Evolutionary conservation across 2,888 invertebrate genomes (phyloP), one percentile per base, ranked within the genome.

Genomic region (Dynastes tityus): DNA sequence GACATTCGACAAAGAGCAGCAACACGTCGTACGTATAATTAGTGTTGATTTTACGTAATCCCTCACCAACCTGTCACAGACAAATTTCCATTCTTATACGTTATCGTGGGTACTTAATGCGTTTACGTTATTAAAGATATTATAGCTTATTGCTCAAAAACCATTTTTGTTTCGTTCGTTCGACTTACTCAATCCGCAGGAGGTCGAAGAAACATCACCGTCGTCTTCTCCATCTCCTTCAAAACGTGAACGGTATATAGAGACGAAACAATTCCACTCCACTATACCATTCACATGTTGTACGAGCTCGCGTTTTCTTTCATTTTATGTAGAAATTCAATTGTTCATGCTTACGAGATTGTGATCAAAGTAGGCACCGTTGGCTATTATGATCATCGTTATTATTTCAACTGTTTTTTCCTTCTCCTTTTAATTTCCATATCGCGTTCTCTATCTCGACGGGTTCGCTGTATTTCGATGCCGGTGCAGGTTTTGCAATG

Each of bases 301-400:
- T 58, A 22, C n/a, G 55, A 8, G 13, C 40, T 37, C 5, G 64
- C 70, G 51, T 70, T 53, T 53, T 70, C 70, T 16, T 51, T 53
- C 53, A 53, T 29, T 53, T 51, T 53, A 70, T 70, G 51, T 70
- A 70, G 70, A 70, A 70, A 70, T 70, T 70, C 70, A 70, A 70
- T 70, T 70, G 70, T 70, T 70, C 70, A 32, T 70, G 70, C 32
- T 70, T 70, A 70, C 70, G 53, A 70, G 70, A 70, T 70, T 53
- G 70, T 32, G 53, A 70, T 70, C 70, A 51, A 70, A 70, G 70
- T 27, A 27, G 70, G 70, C 53, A 58, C 55, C 55, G 55, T 58
- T 58, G 55, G 55, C 22, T 58, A 58, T 58, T 53, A 70, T 53
- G 51, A 64, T 70, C 53, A 70, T 70, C 53, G 40, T 70, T 70